Percentiles rank a stretch among this genome's conserved stretches.
Evolutionary conservation across 2,113 vertebrate species (phyloP).

Genomic region (Dromaius novaehollandiae): DNA sequence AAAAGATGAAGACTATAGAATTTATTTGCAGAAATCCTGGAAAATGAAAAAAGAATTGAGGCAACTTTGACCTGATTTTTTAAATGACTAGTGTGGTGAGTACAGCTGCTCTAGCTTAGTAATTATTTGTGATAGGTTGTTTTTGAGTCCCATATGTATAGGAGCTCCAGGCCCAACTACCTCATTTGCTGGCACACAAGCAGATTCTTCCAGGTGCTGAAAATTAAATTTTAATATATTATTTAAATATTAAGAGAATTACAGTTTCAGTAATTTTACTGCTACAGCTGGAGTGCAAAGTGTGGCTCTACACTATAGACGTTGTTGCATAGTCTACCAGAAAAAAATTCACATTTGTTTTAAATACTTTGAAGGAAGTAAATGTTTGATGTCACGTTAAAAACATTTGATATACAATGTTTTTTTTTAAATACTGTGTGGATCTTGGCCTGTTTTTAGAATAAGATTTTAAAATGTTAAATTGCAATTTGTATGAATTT

Average conservation of each 20-base stretch:
- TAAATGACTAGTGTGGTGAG: constrained; percentile 67
- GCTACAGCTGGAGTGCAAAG: constrained; percentile 79
- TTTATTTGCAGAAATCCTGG: constrained; percentile 43
- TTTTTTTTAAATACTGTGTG: background rate
- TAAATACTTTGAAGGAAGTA: constrained; percentile 10
- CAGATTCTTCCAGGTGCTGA: constrained; percentile 87
- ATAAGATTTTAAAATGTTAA: background rate
- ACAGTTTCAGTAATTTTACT: constrained; percentile 81
- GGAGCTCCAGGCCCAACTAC: constrained; percentile 77
- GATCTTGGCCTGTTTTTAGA: background rate
- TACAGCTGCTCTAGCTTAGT: constrained; percentile 79
- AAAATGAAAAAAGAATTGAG: constrained; percentile 65
- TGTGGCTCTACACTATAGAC: constrained; percentile 5
- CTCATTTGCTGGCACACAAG: constrained; percentile 82
- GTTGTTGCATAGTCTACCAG: constrained; percentile 19
- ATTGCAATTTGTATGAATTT: background rate
- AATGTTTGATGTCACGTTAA: constrained; percentile 38
- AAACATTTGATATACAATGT: background rate
- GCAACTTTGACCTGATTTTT: constrained; percentile 82
- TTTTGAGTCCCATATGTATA: constrained; percentile 82
- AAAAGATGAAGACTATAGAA: constrained; percentile 20
- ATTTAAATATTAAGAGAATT: constrained; percentile 93
- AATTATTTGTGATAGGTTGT: constrained; percentile 85
- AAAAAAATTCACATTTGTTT: constrained; percentile 49
- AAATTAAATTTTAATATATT: constrained; percentile 93